A percentile compares a stretch with the other conserved stretches of the same genome.
phyloP scores from a whole-genome alignment of 2,888 invertebrate species.

The Saturnia pavonia region DNA sequence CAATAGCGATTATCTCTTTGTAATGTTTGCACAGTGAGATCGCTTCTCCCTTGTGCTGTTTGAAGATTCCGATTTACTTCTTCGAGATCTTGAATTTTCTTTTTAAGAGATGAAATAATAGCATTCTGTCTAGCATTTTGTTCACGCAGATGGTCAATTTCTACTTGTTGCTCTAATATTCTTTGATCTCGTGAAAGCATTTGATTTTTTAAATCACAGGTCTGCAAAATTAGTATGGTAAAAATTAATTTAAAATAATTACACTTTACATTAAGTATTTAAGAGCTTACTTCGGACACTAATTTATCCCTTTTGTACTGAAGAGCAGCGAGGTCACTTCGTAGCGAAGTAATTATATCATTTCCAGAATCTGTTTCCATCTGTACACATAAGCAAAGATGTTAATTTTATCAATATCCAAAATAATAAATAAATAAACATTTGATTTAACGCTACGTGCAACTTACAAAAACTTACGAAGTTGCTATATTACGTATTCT shows the following conservation, averaged over 20 bases:
- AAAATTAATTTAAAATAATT: constrained; percentile 17
- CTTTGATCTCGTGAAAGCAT: constrained; percentile 87
- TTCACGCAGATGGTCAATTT: constrained; percentile 89
- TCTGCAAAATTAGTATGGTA: constrained; percentile 66
- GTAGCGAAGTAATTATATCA: constrained; percentile 88
- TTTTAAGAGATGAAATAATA: constrained; percentile 89
- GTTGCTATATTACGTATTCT: constrained; percentile 18
- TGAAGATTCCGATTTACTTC: constrained; percentile 88
- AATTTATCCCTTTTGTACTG: constrained; percentile 93
- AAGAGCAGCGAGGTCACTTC: constrained; percentile 91
- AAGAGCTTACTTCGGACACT: constrained; percentile 84
- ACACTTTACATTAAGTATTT: background rate
- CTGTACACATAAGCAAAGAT: constrained; percentile 48
- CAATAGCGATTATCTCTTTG: constrained; percentile 87
- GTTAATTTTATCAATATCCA: background rate
- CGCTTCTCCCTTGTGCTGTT: constrained; percentile 82
- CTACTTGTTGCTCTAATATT: constrained; percentile 88
- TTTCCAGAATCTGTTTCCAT: constrained; percentile 81
- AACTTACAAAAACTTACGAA: constrained; percentile 52
- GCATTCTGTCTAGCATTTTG: constrained; percentile 92
- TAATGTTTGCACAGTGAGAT: constrained; percentile 87
- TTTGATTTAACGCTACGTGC: constrained; percentile 8
- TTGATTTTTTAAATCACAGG: constrained; percentile 86
- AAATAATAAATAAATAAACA: background rate
- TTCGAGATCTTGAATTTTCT: constrained; percentile 89